phyloP scores from a whole-genome alignment of 2,888 invertebrate genomes.

The Trissolcus brochymenae region DNA sequence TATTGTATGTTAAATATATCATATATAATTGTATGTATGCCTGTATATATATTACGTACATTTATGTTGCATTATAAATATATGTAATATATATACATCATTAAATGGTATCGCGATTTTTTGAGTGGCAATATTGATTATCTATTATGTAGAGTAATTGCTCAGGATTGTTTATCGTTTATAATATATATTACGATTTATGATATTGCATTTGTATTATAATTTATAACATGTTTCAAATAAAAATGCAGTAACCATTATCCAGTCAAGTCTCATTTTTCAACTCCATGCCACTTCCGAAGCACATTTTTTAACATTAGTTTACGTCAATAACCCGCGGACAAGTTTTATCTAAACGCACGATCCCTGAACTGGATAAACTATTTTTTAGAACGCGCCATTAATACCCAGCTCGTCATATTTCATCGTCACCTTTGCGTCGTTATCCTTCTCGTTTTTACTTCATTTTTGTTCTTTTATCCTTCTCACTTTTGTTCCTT shows the following conservation, averaged over 20 bases:
- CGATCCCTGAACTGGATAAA: conserved; percentile 16
- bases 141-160: conserved; percentile 73
- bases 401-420: conserved; percentile 33
- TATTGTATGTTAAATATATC: conserved; percentile 64
- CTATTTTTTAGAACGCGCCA: conserved; percentile 33
- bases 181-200: conserved; percentile 70
- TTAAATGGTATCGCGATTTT: conserved; percentile 63
- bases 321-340: conserved; percentile 28
- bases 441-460: conserved; percentile 36
- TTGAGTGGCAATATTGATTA: conserved; percentile 63
- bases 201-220: conserved; percentile 74
- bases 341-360: conserved; percentile 35
- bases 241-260: conserved; percentile 70
- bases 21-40: too few species aligned
- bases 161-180: conserved; percentile 74
- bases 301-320: conserved; percentile 33
- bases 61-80: conserved; percentile 45
- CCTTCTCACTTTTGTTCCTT: conserved; percentile 11
- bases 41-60: too few species aligned
- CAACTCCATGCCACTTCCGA: conserved; percentile 1
- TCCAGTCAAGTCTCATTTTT: conserved; percentile 23
- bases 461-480: conserved; percentile 15
- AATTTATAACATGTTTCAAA: conserved; percentile 75
- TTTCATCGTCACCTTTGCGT: conserved; percentile 43
- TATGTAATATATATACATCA: conserved; percentile 58